These are phyloP conservation scores for Turdus rufiventris DNA, from an alignment of 2,113 vertebrate genomes.

Conservation along the genomic window DNA sequence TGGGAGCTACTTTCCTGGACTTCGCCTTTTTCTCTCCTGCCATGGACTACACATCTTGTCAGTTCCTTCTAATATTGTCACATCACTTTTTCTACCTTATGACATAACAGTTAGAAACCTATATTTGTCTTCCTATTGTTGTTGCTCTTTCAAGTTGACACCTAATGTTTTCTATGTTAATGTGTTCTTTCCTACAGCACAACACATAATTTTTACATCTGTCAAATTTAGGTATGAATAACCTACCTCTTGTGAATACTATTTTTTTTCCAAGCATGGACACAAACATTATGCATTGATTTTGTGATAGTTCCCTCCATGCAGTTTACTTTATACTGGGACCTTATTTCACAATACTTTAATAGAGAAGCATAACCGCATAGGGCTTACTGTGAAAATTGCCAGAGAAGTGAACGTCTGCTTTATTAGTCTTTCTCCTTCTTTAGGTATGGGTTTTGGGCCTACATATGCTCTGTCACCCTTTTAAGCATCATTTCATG, in stretches of 20 bases:
- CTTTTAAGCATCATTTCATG: fast-evolving
- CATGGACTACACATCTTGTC: fast-evolving
- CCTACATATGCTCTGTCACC: fast-evolving
- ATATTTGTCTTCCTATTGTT: fast-evolving
- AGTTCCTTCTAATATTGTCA: fast-evolving
- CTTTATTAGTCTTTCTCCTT: background rate
- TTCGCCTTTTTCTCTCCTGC: fast-evolving
- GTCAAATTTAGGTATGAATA: fast-evolving
- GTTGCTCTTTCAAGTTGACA: fast-evolving
- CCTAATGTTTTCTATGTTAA: fast-evolving
- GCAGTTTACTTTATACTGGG: too few relatives aligned
- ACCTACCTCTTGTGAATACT: fast-evolving
- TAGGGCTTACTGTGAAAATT: fast-evolving
- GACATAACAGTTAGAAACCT: fast-evolving
- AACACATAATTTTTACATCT: fast-evolving
- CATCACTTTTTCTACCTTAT: fast-evolving
- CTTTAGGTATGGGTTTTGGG: fast-evolving
- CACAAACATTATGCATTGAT: fast-evolving
- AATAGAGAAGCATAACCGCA: fast-evolving
- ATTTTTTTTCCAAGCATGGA: fast-evolving
- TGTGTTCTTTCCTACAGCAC: fast-evolving
- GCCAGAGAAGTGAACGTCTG: fast-evolving
- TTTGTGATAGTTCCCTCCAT: background rate
- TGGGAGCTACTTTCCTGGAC: fast-evolving
- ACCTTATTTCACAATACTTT: fast-evolving